Evolutionary conservation across 2,888 invertebrate species (phyloP), one percentile per base, ranked within the genome.

Genomic region (Salpingus planirostris): DNA sequence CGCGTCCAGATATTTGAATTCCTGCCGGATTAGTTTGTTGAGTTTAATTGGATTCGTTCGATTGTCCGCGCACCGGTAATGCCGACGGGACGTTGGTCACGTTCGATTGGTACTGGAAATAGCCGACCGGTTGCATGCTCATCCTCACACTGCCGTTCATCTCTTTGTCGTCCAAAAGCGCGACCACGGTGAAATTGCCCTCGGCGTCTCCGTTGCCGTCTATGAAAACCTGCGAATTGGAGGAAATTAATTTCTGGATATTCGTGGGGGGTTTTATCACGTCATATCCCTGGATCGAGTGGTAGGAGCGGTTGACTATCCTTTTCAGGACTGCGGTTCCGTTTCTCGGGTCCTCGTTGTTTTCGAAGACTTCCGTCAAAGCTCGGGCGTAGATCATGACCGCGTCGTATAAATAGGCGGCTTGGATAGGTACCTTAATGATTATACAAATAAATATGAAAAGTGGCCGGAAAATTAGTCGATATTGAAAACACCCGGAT

Each of bases 191-290:
- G 64, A 85, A 92, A 65, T 92, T 92, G 1, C 90, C 91, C 55
- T 91, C 89, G 0, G 91, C 90, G 53, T 93, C 90, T 0, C 92
- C 92, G 42, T 85, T 81, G 2, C 72, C 74, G 59, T 93, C 90
- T 53, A 93, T 89, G 48, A 79, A 80, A 6, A 85, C 81, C 85
- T 85, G 8, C 8, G 18, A 18, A 18, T 18, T 18, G 5, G n/a
- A n/a, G n/a, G n/a, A n/a, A n/a, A n/a, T n/a, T n/a, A n/a, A n/a
- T n/a, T n/a, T n/a, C n/a, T n/a, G n/a, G n/a, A n/a, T 18, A 24
- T 4, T 5, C 10, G 10, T 24, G 11, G 24, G 5, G 10, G 4
- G 10, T 7, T 7, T 4, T 15, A 75, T 73, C 60, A 85, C 85
- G 59, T 85, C 82, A 57, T 81, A 82, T 29, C 86, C 86, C 53